These are phyloP conservation scores for Macropis europaea DNA, from an alignment of 2,888 invertebrate species.

Conservation along the genomic window DNA sequence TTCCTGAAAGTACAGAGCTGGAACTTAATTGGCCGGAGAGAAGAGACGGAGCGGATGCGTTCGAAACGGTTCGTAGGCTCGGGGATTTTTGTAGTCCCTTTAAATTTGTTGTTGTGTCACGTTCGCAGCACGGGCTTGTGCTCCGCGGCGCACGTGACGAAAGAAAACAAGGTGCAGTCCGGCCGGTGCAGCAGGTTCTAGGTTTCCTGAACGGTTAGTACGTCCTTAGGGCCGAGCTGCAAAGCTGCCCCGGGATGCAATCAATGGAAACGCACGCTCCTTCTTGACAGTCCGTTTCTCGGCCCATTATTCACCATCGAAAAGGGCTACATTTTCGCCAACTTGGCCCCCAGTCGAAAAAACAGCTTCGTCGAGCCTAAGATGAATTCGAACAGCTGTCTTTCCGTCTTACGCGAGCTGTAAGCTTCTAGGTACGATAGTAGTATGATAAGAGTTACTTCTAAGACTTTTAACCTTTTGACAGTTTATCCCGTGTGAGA, in stretches of 20 bases:
- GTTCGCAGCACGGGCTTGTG: conserved; percentile 48
- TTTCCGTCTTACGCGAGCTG: too few relatives aligned
- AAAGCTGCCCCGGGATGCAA: conserved; percentile 6
- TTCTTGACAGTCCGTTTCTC: conserved; percentile 39
- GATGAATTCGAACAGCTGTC: too few relatives aligned
- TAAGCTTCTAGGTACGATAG: too few relatives aligned
- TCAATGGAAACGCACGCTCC: conserved; percentile 47
- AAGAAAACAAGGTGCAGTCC: conserved; percentile 67
- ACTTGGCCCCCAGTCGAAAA: neutral
- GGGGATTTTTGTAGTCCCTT: conserved; percentile 61
- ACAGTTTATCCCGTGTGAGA: too few relatives aligned
- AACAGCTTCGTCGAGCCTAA: neutral
- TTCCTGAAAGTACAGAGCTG: too few relatives aligned
- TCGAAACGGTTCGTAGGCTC: conserved; percentile 28
- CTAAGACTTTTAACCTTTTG: too few relatives aligned
- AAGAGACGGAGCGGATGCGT: conserved; percentile 8
- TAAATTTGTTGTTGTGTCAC: conserved; percentile 67
- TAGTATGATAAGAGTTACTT: too few relatives aligned
- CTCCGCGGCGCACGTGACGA: conserved; percentile 63
- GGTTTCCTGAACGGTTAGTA: conserved; percentile 68
- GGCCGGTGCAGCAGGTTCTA: conserved; percentile 65
- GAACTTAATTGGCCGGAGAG: neutral
- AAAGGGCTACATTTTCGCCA: conserved; percentile 28
- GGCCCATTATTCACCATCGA: conserved; percentile 29
- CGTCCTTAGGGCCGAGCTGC: conserved; percentile 32